Evolutionary conservation across 2,113 vertebrate species (phyloP).

Genomic region (Bombycilla garrulus): DNA sequence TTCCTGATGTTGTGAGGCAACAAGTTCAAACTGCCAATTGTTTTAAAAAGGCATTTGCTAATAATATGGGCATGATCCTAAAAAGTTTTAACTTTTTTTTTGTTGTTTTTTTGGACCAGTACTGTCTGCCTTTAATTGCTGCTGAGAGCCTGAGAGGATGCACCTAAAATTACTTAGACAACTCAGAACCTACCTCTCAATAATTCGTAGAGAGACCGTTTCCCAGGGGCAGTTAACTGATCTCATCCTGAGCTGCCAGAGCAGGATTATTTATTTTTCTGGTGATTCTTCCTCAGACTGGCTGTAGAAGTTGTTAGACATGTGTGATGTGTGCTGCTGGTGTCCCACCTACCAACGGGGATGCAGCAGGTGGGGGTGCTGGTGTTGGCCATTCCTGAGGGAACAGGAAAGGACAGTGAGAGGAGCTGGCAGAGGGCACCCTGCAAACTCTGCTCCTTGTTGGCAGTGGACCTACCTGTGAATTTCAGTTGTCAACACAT

Average conservation of each 20-base stretch:
- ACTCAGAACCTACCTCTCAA: not conserved
- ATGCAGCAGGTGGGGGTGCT: not conserved
- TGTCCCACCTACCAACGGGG: not conserved
- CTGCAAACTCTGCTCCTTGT: not conserved
- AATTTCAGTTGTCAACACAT: not conserved
- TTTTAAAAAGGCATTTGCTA: constrained; percentile 38
- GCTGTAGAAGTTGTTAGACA: not conserved
- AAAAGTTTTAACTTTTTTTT: not conserved
- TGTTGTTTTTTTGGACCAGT: not conserved
- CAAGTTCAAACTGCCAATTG: not conserved
- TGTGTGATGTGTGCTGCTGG: not conserved
- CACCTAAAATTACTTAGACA: not conserved
- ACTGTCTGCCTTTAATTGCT: not conserved
- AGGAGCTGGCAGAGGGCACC: not conserved
- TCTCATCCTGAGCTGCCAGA: not conserved
- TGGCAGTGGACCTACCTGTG: not conserved
- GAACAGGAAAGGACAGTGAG: not conserved
- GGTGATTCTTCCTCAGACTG: not conserved
- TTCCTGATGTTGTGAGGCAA: constrained; percentile 44
- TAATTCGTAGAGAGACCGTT: not conserved
- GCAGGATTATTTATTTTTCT: not conserved
- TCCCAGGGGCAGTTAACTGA: not conserved
- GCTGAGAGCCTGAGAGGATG: not conserved
- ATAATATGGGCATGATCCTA: not conserved
- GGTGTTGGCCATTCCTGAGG: not conserved